Conservation (phyloP, 2,113 vertebrate species). For the Halichoerus grypus region DNA sequence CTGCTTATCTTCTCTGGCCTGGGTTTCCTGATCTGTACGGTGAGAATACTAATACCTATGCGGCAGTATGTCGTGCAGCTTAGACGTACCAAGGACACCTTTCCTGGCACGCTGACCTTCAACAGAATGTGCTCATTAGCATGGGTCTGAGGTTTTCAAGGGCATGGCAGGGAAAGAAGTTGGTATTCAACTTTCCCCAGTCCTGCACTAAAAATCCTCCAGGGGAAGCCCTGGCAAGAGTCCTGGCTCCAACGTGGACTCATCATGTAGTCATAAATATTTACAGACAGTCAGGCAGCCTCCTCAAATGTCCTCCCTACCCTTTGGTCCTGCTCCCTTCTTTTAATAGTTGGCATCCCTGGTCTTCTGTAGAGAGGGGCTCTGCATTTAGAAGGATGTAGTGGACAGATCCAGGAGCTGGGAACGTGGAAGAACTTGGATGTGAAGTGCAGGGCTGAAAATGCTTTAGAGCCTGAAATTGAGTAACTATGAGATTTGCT, state of each 20-base stretch:
- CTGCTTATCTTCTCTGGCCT: neutral
- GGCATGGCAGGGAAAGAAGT: neutral
- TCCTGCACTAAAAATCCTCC: neutral
- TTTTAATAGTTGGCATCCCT: neutral
- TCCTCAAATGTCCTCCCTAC: conserved; percentile 27
- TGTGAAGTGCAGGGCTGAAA: conserved; percentile 35
- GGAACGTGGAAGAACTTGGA: conserved; percentile 42
- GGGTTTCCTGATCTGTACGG: neutral
- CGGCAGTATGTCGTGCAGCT: neutral
- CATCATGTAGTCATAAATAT: conserved; percentile 39
- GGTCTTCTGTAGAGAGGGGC: neutral
- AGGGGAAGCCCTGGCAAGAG: neutral
- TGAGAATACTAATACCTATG: neutral
- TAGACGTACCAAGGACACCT: neutral
- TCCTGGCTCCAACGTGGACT: conserved; percentile 29
- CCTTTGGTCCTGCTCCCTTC: conserved; percentile 18
- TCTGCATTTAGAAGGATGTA: neutral
- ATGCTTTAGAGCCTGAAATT: conserved; percentile 77
- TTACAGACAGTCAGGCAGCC: conserved; percentile 50
- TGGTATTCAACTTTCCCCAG: neutral
- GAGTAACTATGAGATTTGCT: conserved; percentile 71
- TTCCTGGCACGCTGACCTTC: rapidly evolving
- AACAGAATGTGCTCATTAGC: neutral
- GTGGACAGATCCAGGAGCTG: neutral
- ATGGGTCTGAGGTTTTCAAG: neutral